These are phyloP conservation scores for Andrena haemorrhoa DNA, from an alignment of 2,888 invertebrate genomes.

Conservation along the genomic window DNA sequence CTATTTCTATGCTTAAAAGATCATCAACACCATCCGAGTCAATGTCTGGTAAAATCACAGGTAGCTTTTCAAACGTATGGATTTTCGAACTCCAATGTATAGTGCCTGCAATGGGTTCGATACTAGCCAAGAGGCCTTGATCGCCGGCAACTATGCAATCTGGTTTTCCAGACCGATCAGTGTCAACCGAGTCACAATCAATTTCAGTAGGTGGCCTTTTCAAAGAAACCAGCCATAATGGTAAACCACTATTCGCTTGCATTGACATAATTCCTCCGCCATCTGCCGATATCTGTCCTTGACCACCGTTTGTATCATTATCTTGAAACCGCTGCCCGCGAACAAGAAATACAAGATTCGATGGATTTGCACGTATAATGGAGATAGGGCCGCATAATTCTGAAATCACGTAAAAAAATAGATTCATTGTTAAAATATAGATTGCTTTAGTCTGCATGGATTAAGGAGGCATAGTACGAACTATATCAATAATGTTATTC, in stretches of 20 bases:
- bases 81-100: slow-evolving; percentile 87
- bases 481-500: too few relatives aligned
- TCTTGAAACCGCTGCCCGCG: slow-evolving; percentile 86
- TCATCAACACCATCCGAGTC: slow-evolving; percentile 90
- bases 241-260: slow-evolving; percentile 89
- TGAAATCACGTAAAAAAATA: slow-evolving; percentile 66
- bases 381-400: slow-evolving; percentile 82
- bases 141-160: slow-evolving; percentile 92
- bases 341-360: slow-evolving; percentile 90
- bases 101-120: slow-evolving; percentile 88
- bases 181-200: slow-evolving; percentile 91
- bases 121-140: slow-evolving; percentile 88
- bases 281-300: slow-evolving; percentile 83
- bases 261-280: slow-evolving; percentile 90
- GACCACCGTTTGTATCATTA: slow-evolving; percentile 71
- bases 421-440: neutral
- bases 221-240: slow-evolving; percentile 91
- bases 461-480: too few relatives aligned
- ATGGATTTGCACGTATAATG: slow-evolving; percentile 76
- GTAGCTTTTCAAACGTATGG: slow-evolving; percentile 88
- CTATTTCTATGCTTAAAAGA: slow-evolving; percentile 85
- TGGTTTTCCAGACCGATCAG: slow-evolving; percentile 89
- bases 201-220: slow-evolving; percentile 90
- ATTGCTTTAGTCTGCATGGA: too few relatives aligned
- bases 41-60: slow-evolving; percentile 90